Base-by-base conservation (phyloP, 2,888 invertebrate species). In the Operophtera brumata region DNA sequence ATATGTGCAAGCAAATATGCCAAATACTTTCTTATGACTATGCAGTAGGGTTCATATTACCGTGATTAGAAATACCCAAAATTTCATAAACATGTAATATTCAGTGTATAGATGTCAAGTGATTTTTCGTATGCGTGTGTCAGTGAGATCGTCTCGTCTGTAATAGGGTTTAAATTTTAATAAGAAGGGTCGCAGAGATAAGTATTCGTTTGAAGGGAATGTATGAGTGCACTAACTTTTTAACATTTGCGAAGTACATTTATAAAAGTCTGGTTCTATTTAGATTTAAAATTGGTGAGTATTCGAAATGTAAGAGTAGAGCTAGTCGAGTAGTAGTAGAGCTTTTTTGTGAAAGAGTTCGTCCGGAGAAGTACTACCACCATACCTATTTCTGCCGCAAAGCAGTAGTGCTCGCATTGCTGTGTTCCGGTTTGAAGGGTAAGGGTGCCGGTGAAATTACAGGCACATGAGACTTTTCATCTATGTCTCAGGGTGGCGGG, bases 91-190 rank as follows among this genome's bases (percentile, higher is more conserved):
- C 65, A 73, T 78, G 54, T 77, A 76, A 73, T 66, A 77, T 78
- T 75, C 71, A 78, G 44, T 13, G 25, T 6, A 57, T 42, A 61
- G 64, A 67, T 62, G 67, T 51, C 49, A 63, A 70, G 65, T 71
- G 71, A 72, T 77, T 73, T 75, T 70, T 73, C 70, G 69, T 70
- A 44, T 64, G 64, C 60, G 59, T 61, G 59, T 71, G 66, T 70
- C 69, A 66, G 66, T 70, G 63, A 69, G 69, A 30, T 71, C 70
- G 71, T 67, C 45, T 73, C 64, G 62, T 5, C 32, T 12, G 13
- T 70, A 75, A 75, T 71, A 70, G 66, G 66, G 66, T 63, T 76
- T 57, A 65, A 77, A 67, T 61, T 68, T 76, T 76, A 69, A 75
- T 75, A 70, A 45, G 30, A 49, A 46, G 65, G 64, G 65, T 35